Evolutionary conservation across 2,888 invertebrate species (phyloP), one percentile per base, ranked within the genome.

Genomic region (Xanthostigma xanthostigma): DNA sequence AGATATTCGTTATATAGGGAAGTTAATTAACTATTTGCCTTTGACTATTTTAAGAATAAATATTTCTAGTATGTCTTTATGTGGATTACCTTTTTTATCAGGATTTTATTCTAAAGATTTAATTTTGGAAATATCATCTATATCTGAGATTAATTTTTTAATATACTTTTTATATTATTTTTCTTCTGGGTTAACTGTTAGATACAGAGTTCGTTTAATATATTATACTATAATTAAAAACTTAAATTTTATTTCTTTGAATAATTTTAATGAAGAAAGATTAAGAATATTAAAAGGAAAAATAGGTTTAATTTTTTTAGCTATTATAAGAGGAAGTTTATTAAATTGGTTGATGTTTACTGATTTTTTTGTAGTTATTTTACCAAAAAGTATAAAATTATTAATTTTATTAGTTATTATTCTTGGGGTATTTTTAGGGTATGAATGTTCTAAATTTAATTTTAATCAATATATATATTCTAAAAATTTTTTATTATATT

Each of bases 51-150:
- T 69, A 58, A 73, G 71, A 68, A 70, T 78, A 64, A 71, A 71
- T 69, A 65, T 74, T 61, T 69, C 75, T 55, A 76, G 73, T 69
- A 67, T 79, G 58, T 66, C 76, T 57, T 72, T 79, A 65, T 75
- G 75, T 69, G 79, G 79, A 0, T 68, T 78, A 62, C 76, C 77
- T 9, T 79, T 78, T 75, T 67, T 79, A 63, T 67, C 76, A 1
- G 78, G 76, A 0, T 78, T 77, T 78, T 81, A 78, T 67, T 78
- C 76, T 33, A 78, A 76, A 36, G 78, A 76, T 71, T 64, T 74
- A 65, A 73, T 78, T 73, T 71, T 78, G 64, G 78, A 78, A 54
- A 57, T 73, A 55, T 63, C 73, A 48, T 67, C 67, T 54, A 67
- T 75, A 63, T 67, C 62, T 54, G 66, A 68, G 68, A 60, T 73